Conservation (phyloP, 2,888 invertebrate genomes). For the Drosophila kuntzei region DNA sequence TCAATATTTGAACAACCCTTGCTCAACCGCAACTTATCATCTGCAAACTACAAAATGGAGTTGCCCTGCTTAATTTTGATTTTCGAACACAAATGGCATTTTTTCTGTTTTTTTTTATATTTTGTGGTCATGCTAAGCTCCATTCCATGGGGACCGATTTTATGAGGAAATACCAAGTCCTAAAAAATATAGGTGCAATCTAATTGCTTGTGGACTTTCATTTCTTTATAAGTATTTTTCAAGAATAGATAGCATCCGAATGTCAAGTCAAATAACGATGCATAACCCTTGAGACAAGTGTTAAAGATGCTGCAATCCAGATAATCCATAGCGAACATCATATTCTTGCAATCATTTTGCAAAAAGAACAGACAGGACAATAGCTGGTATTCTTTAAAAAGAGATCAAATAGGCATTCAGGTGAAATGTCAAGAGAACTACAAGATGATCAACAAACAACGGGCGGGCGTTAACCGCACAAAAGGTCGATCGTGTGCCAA, state of each 20-base stretch:
- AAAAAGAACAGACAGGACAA: constrained; percentile 27
- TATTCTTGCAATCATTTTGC: constrained; percentile 65
- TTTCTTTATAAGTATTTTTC: not conserved
- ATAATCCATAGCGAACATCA: constrained; percentile 68
- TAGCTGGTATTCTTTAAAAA: constrained; percentile 33
- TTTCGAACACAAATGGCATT: not conserved
- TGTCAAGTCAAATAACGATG: constrained; percentile 77
- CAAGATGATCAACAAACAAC: constrained; percentile 61
- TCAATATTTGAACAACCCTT: constrained; percentile 43
- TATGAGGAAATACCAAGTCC: constrained; percentile 24
- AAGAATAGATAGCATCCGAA: constrained; percentile 32
- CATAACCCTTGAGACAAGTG: constrained; percentile 61
- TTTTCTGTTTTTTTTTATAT: not conserved
- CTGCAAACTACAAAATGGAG: constrained; percentile 47
- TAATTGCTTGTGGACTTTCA: constrained; percentile 33
- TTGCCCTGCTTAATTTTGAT: constrained; percentile 5
- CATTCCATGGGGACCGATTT: constrained; percentile 47
- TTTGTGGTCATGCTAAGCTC: constrained; percentile 23
- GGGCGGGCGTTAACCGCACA: constrained; percentile 67
- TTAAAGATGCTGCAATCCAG: constrained; percentile 59
- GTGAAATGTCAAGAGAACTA: constrained; percentile 60
- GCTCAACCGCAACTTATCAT: constrained; percentile 14
- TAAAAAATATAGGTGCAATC: constrained; percentile 11
- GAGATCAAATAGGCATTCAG: constrained; percentile 46
- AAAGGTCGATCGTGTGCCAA: constrained; percentile 60